Conservation (phyloP, 2,113 vertebrate species). For the Xiphophorus couchianus region DNA sequence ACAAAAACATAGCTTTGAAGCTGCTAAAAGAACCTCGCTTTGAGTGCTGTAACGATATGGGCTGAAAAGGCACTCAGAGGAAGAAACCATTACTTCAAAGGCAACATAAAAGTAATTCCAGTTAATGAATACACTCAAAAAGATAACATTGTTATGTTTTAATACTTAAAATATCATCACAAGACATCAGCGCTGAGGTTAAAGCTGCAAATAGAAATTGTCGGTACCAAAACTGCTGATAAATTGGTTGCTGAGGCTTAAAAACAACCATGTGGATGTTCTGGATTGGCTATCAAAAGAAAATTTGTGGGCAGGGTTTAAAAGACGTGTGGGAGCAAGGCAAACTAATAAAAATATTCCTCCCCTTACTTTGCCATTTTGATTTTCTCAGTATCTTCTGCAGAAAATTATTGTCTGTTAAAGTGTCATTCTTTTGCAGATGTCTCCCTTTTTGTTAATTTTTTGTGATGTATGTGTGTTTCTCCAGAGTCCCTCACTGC, state of each 20-base stretch:
- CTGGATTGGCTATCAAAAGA: neutral
- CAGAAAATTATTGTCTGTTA: neutral
- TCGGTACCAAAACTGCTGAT: neutral
- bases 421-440: neutral
- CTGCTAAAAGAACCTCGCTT: no score
- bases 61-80: no score
- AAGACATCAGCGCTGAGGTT: neutral
- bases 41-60: no score
- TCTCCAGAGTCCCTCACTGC: conserved; percentile 29
- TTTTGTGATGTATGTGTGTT: conserved; percentile 8
- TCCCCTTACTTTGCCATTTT: neutral
- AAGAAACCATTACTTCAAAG: neutral
- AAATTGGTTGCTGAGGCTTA: neutral
- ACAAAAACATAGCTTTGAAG: no score
- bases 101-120: neutral
- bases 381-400: neutral
- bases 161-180: neutral
- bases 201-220: neutral
- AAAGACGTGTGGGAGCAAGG: neutral
- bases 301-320: neutral
- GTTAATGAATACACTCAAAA: neutral
- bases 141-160: neutral
- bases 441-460: conserved; percentile 2
- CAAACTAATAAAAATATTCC: neutral
- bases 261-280: neutral